Base-by-base conservation (phyloP, 2,888 invertebrate genomes). In the Xestia c-nigrum region DNA sequence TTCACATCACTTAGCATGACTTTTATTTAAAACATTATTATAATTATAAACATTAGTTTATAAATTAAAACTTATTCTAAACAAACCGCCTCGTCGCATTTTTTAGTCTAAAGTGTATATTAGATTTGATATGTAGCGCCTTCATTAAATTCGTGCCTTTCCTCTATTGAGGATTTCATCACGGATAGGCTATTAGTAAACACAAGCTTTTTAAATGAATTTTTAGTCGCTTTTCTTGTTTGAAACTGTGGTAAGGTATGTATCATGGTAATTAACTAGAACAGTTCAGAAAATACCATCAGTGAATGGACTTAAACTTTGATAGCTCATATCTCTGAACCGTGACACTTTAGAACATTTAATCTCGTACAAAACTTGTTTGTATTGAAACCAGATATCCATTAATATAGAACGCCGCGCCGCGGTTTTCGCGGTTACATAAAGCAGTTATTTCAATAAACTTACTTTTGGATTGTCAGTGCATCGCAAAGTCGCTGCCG, bases 91-190 rank as follows among this genome's bases (percentile, higher is more conserved):
- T 81, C 46, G 31, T 69, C 55, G 82, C 82, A 83, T 83, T 83
- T 82, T 76, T 83, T 85, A 63, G 46, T 69, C 66, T 76, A 81
- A 59, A 86, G 52, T 82, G 14, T 67, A 47, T 67, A 19, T 72
- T 80, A 83, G 73, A 79, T 84, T 83, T 84, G 80, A 57, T 83
- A 71, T 52, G 64, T 84, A 84, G 85, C 86, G 52, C 69, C 83
- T 83, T 87, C 72, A 84, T 72, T 63, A 12, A 67, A 80, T 80
- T 79, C 71, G 83, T 84, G 83, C 83, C 83, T 84, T 83, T 40
- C 59, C 71, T 86, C 71, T 84, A 69, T 84, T 87, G 85, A 83
- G 84, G 84, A 64, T 57, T 7, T 43, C 68, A 69, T 67, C 73
- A 85, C 86, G 86, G 66, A 78, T 84, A 74, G 50, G 70, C 80